These are phyloP conservation scores for Bradypus variegatus DNA, from an alignment of 2,797 vertebrate species.

Conservation along the genomic window DNA sequence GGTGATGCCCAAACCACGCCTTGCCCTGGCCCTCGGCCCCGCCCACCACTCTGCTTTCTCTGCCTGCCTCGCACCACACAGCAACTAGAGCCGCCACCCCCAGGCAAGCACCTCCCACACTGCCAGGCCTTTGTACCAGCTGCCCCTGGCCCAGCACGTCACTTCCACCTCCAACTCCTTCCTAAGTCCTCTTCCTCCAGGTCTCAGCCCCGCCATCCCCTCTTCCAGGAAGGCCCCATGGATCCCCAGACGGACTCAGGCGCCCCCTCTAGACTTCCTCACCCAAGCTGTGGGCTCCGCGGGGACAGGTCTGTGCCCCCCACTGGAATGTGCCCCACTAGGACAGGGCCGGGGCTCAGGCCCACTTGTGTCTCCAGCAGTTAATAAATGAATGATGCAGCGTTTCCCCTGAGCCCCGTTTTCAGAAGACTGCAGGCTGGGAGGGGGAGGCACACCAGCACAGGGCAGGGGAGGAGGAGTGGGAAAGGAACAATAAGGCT, in stretches of 20 bases:
- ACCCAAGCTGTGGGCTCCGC: background rate
- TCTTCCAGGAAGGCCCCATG: background rate
- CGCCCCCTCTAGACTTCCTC: rapidly evolving
- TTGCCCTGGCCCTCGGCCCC: background rate
- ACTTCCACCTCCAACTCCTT: background rate
- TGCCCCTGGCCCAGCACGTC: background rate
- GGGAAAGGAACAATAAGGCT: background rate
- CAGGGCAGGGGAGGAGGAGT: rapidly evolving
- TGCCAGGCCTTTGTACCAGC: background rate
- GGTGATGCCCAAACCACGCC: background rate
- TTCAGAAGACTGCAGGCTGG: background rate
- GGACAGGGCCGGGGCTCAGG: background rate
- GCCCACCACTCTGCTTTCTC: background rate
- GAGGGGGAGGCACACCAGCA: background rate
- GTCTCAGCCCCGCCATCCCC: background rate
- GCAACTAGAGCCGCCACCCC: background rate
- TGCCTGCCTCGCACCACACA: background rate
- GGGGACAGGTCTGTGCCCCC: background rate
- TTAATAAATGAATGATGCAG: background rate
- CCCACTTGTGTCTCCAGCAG: background rate
- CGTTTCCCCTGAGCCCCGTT: background rate
- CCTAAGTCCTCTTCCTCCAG: background rate
- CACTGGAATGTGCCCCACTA: background rate
- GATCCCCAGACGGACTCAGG: background rate
- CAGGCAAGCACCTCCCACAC: rapidly evolving